Base-by-base conservation (phyloP, 1,140 invertebrate species). In the Ylistrum balloti region DNA sequence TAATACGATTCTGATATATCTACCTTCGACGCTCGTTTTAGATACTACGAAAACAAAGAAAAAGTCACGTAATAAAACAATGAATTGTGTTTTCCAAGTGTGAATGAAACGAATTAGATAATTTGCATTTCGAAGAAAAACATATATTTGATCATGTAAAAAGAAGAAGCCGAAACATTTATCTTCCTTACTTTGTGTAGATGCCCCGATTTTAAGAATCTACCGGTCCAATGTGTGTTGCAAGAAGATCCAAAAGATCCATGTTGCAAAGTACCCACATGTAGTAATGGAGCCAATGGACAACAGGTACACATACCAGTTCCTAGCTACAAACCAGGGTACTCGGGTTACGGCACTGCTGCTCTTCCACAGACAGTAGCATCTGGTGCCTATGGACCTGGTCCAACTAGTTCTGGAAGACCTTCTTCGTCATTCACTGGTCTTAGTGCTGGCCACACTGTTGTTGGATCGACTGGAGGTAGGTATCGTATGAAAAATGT, bases 261-360 rank as follows among this genome's bases (percentile, higher is more conserved):
- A 0, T 95, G 94, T 86, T 95, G 94, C 88, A 93, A 92, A 87
- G 88, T 93, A 85, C 94, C 94, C 5, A 48, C 92, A 10, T 95
- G 94, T 91, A 74, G 22, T 28, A 11, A 1, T 74, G 89, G 86
- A 87, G 48, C 92, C 32, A 74, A 74, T 74, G 90, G 91, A 17
- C 89, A 74, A 13, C 88, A 88, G 32, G 89, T 90, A 32, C 88
- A 90, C 13, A 88, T 90, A 15, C 92, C 92, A 0, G 90, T 91
- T 33, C 92, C 93, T n/a, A 89, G 88, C 17, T 93, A 92, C 86
- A 92, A 92, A 13, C 91, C 93, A 28, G 92, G 91, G 3, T 74
- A 89, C 86, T 91, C 92, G 33, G 93, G 93, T 13, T 93, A 91
- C 74, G 91, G 91, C 17, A 88, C 88, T 34, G 93, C 93, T 28